Evolutionary conservation across 2,797 vertebrate genomes (phyloP).

Genomic region (Lerista edwardsae): DNA sequence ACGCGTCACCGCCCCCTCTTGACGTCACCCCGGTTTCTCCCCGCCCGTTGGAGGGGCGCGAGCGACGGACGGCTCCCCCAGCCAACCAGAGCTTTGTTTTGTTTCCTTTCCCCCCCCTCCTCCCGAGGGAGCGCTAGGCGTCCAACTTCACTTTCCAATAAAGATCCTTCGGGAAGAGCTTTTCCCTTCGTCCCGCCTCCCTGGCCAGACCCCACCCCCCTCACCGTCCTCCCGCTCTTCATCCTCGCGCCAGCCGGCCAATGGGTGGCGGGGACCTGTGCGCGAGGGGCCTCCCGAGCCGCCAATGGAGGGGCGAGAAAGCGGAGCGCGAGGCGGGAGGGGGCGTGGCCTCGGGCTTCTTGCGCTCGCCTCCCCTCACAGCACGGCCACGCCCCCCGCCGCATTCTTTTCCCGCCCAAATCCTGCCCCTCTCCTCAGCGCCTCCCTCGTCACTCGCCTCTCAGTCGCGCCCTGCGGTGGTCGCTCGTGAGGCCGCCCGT

Average conservation of each 20-base stretch:
- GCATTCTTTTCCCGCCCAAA: constrained; percentile 17
- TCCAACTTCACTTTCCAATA: neutral
- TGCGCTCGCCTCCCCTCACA: too few species aligned
- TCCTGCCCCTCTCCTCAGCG: too few species aligned
- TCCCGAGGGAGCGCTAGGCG: neutral
- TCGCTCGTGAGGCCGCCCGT: too few species aligned
- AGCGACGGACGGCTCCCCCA: neutral
- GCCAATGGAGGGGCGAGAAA: neutral
- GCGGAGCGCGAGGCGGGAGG: neutral
- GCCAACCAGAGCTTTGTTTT: neutral
- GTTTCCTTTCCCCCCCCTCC: too few species aligned
- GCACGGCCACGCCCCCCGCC: neutral
- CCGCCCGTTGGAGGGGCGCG: too few species aligned
- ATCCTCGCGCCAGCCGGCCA: neutral
- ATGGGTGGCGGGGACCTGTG: neutral
- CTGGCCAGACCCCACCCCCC: too few species aligned
- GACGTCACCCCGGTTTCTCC: neutral
- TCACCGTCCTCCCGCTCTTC: rapidly evolving
- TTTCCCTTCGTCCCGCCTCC: neutral
- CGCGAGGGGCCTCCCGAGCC: neutral
- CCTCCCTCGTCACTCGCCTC: neutral
- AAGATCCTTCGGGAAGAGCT: neutral
- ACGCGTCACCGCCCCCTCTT: neutral
- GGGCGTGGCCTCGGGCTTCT: neutral
- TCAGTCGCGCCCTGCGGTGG: too few species aligned